phyloP scores from a whole-genome alignment of 1,140 invertebrate species.

The Macrobrachium nipponense region DNA sequence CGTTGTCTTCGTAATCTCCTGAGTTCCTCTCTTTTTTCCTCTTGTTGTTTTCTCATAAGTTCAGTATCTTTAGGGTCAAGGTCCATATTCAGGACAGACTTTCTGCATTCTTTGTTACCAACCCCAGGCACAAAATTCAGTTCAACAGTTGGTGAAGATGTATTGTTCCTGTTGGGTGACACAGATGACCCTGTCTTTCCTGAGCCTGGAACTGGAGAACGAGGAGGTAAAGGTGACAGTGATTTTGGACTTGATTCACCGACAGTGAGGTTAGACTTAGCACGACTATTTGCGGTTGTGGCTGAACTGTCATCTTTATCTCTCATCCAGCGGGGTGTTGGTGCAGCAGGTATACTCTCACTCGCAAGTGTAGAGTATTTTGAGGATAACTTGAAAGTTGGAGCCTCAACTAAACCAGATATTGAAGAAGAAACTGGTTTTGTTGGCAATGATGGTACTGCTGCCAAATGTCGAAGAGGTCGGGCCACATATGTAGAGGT shows the following conservation, averaged over 20 bases:
- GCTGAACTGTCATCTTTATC: conserved; percentile 31
- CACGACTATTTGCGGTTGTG: neutral
- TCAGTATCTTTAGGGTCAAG: conserved; percentile 49
- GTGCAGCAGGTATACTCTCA: conserved; percentile 13
- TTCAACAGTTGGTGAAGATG: neutral
- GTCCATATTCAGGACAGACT: conserved; percentile 63
- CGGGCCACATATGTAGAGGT: conserved; percentile 22
- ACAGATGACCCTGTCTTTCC: neutral
- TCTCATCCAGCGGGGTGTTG: conserved; percentile 23
- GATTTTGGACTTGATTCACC: conserved; percentile 32
- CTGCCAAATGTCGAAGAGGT: conserved; percentile 49
- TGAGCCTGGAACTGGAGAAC: conserved; percentile 27
- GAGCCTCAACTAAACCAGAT: conserved; percentile 31
- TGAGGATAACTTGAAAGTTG: conserved; percentile 49
- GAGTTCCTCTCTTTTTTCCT: conserved; percentile 63
- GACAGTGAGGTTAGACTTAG: conserved; percentile 22
- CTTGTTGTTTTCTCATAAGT: conserved; percentile 59
- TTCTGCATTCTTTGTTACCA: conserved; percentile 61
- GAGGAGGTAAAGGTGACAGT: conserved; percentile 44
- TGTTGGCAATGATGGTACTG: conserved; percentile 46
- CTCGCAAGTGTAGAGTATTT: conserved; percentile 35
- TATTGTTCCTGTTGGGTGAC: conserved; percentile 8
- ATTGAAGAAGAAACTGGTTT: conserved; percentile 22
- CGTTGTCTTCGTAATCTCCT: conserved; percentile 53
- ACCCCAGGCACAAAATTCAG: neutral